phyloP scores from a whole-genome alignment of 2,888 invertebrate species.

The Zygogramma bicolorata region DNA sequence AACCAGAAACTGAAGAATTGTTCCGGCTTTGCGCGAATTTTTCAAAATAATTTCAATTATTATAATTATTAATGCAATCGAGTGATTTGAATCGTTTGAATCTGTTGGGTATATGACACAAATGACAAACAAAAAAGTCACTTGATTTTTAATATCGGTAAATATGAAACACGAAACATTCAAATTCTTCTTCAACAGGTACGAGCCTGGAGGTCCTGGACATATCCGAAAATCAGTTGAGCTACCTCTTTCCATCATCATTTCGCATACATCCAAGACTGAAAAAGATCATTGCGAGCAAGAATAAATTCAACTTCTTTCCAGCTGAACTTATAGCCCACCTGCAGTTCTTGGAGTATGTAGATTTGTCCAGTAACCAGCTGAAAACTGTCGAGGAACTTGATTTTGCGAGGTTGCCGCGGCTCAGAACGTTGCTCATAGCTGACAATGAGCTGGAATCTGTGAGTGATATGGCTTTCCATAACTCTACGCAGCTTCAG shows the following conservation, averaged over 20 bases:
- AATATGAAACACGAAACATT: too few relatives aligned
- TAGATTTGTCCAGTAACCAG: slow-evolving; percentile 83
- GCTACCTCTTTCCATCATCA: slow-evolving; percentile 86
- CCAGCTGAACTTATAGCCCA: slow-evolving; percentile 86
- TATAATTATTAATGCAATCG: too few relatives aligned
- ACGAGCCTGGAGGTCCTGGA: slow-evolving; percentile 85
- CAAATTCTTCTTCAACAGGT: too few relatives aligned
- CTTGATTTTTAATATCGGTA: too few relatives aligned
- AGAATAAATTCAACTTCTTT: slow-evolving; percentile 87
- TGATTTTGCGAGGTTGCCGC: slow-evolving; percentile 85
- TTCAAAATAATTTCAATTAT: too few relatives aligned
- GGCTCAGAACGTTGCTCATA: slow-evolving; percentile 78
- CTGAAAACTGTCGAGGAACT: slow-evolving; percentile 85
- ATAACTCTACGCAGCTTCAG: slow-evolving; percentile 90
- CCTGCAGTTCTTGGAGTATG: slow-evolving; percentile 80
- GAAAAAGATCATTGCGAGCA: slow-evolving; percentile 76
- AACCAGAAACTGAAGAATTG: too few relatives aligned
- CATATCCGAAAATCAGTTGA: slow-evolving; percentile 83
- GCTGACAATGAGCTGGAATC: slow-evolving; percentile 84
- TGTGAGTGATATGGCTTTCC: slow-evolving; percentile 89
- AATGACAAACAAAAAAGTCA: too few relatives aligned
- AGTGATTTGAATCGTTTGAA: too few relatives aligned
- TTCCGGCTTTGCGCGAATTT: too few relatives aligned
- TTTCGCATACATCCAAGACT: slow-evolving; percentile 87
- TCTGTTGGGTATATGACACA: too few relatives aligned